These are phyloP conservation scores for Motacilla tschutschensis DNA, from an alignment of 2,113 vertebrate genomes.

Conservation along the genomic window DNA sequence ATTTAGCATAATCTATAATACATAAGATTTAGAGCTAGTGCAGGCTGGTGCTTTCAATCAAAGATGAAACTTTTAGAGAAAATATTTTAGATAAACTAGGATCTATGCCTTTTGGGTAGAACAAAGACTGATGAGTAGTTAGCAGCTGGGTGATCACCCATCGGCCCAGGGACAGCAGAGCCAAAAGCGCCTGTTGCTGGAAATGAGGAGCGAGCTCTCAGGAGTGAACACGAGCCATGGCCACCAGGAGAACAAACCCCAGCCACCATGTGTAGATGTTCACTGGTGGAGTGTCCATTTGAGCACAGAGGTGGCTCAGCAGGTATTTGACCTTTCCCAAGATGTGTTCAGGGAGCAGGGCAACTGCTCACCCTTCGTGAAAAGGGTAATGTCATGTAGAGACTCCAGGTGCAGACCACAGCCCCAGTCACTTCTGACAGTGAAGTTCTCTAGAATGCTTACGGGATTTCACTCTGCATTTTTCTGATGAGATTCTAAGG, in stretches of 20 bases:
- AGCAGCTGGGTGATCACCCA: not conserved
- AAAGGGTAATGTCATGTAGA: accelerated
- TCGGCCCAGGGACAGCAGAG: accelerated
- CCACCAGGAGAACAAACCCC: not conserved
- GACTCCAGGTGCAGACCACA: not conserved
- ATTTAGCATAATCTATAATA: constrained; percentile 58
- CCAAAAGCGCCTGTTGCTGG: not conserved
- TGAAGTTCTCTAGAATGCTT: not conserved
- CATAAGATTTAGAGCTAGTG: constrained; percentile 34
- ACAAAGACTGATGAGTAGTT: not conserved
- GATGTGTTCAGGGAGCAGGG: not conserved
- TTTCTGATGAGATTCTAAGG: not conserved
- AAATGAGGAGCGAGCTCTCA: accelerated
- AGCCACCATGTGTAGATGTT: not conserved
- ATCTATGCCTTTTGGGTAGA: not conserved
- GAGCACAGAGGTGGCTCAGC: not conserved
- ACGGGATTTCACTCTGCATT: not conserved
- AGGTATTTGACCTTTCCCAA: not conserved
- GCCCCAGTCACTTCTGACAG: not conserved
- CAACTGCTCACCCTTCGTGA: not conserved
- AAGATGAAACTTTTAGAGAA: constrained; percentile 17
- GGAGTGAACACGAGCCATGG: not conserved
- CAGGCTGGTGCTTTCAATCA: constrained; percentile 34
- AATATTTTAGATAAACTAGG: constrained; percentile 7
- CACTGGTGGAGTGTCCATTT: not conserved